Evolutionary conservation across 2,113 vertebrate genomes (phyloP).

Genomic region (Egretta garzetta): DNA sequence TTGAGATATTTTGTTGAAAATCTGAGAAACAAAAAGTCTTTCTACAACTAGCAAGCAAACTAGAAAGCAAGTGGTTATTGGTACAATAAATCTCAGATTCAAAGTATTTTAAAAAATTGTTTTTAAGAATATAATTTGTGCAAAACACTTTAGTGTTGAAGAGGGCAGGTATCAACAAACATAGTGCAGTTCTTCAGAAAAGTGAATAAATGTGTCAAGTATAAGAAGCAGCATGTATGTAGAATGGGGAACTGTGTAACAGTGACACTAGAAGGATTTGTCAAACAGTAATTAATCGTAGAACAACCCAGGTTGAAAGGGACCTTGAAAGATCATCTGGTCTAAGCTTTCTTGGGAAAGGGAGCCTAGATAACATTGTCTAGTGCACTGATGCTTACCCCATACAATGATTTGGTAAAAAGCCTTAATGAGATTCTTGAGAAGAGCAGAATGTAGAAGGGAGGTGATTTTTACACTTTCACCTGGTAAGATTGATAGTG

Average conservation of each 20-base stretch:
- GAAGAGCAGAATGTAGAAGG: neutral
- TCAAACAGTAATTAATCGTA: neutral
- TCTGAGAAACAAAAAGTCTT: neutral
- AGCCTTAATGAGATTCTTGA: neutral
- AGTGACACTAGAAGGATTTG: neutral
- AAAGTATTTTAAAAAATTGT: neutral
- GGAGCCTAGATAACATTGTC: neutral
- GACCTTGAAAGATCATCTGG: neutral
- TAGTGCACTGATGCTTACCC: neutral
- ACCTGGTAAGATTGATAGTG: neutral
- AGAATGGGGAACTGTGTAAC: neutral
- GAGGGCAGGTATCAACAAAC: neutral
- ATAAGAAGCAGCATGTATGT: neutral
- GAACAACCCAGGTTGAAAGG: neutral
- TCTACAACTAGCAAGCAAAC: neutral
- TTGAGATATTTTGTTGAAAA: neutral
- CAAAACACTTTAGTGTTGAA: neutral
- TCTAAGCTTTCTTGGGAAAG: neutral
- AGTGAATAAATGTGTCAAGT: neutral
- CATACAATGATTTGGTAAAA: neutral
- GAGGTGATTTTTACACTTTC: neutral
- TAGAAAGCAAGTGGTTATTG: neutral
- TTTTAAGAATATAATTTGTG: neutral
- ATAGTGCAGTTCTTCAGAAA: neutral
- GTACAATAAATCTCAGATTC: neutral